phyloP scores from a whole-genome alignment of 53 echinoderm and acorn worm genomes.

The Echinarachnius parma region DNA sequence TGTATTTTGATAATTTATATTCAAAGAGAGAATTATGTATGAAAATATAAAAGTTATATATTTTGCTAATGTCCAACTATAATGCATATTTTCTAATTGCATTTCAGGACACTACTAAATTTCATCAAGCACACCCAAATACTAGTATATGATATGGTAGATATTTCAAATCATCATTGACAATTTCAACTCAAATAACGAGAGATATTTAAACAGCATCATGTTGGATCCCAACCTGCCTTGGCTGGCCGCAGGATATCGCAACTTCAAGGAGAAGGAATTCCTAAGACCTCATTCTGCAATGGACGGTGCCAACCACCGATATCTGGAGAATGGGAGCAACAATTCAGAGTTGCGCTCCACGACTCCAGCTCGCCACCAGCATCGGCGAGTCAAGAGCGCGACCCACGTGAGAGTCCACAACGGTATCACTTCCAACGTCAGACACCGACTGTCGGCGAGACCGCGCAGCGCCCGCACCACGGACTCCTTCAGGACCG shows the following conservation, averaged over 20 bases:
- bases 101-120: no score
- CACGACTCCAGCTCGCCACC: conserved; percentile 52
- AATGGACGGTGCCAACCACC: conserved; percentile 9
- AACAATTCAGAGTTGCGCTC: conserved; percentile 34
- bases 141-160: no score
- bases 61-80: no score
- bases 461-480: conserved; percentile 79
- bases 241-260: conserved; percentile 83
- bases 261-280: conserved; percentile 61
- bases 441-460: conserved; percentile 12
- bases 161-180: no score
- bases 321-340: conserved; percentile 48
- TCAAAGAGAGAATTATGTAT: no score
- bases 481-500: conserved; percentile 8
- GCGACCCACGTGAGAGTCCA: conserved; percentile 50
- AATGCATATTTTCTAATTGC: no score
- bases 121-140: no score
- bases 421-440: background rate
- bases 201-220: no score
- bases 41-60: no score
- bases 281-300: conserved; percentile 35
- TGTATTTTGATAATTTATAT: no score
- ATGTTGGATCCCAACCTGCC: conserved; percentile 87
- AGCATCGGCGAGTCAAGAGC: conserved; percentile 70
- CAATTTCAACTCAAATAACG: no score